Evolutionary conservation across 2,888 invertebrate species (phyloP), one percentile per base, ranked within the genome.

Genomic region (Cerceris rybyensis): DNA sequence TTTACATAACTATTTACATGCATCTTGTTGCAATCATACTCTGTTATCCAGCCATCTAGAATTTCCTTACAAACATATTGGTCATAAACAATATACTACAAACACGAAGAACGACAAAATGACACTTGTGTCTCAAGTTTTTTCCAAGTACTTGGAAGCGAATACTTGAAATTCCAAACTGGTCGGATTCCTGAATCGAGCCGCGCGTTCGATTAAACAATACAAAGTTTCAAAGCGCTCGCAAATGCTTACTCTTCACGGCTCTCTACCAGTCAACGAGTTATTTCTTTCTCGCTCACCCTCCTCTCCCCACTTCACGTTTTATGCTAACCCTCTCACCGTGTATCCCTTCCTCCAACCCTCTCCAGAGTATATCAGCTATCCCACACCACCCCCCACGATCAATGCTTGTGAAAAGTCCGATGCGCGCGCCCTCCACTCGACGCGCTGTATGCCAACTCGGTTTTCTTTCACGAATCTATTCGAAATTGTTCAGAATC

Each of bases 361-460:
- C 78, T 76, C 74, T 75, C 80, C 82, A 74, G 81, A 75, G 73
- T 81, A 80, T 80, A 83, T 81, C 81, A 77, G 84, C 85, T 83
- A 83, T 83, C 81, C 85, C 87, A 85, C 86, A 86, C 86, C 87
- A 85, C 87, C 88, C 87, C 89, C 86, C 85, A 85, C 91, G 92
- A 92, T 92, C 92, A 90, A 91, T 92, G 92, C 91, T 90, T 88
- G 90, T 88, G 88, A 90, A 88, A 86, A 88, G 83, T 83, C 84
- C 86, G 90, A 90, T 86, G 89, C 89, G 88, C 87, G 90, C 91
- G 91, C 90, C 89, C 91, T 90, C 90, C 83, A 83, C 70, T 50
- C 49, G 55, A 72, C 70, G 41, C 67, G 63, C 60, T 63, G 65
- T 66, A 17, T 43, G 50, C 52, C 67, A 75, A 28, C 74, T 74